Percentiles rank a stretch among this genome's conserved stretches.
These are phyloP conservation scores for Oncorhynchus mykiss DNA, from an alignment of 2,113 vertebrate species.

Conservation along the genomic window DNA sequence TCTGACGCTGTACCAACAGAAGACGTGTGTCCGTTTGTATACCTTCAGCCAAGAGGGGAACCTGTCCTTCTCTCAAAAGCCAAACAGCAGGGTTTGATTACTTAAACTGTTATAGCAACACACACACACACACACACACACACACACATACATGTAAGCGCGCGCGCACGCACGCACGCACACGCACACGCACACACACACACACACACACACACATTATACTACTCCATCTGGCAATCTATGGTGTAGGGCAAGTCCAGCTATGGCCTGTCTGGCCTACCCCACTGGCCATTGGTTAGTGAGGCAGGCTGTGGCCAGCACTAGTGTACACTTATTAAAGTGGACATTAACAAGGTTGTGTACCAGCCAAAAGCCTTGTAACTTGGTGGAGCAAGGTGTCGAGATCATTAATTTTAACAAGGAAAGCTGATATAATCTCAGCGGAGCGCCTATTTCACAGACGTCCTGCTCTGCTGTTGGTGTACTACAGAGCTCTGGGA, in stretches of 20 bases:
- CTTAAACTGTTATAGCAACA: constrained; percentile 48
- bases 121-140: background rate
- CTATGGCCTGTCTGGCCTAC: background rate
- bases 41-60: background rate
- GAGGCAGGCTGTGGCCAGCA: constrained; percentile 9
- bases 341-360: constrained; percentile 64
- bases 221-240: background rate
- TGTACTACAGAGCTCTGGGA: constrained; percentile 1
- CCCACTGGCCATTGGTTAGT: background rate
- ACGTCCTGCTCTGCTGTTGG: constrained; percentile 9
- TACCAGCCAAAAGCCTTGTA: constrained; percentile 59
- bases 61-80: background rate
- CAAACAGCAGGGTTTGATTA: constrained; percentile 59
- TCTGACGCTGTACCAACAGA: constrained; percentile 34
- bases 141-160: background rate
- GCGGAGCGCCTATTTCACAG: constrained; percentile 39
- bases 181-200: background rate
- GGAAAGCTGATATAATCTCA: constrained; percentile 52
- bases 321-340: constrained; percentile 52
- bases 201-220: constrained; percentile 4
- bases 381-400: constrained; percentile 52
- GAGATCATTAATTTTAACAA: constrained; percentile 68
- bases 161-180: constrained; percentile 15
- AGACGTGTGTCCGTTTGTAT: constrained; percentile 17
- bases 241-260: background rate